A percentile compares a stretch with the other conserved stretches of the same genome.
phyloP scores from a whole-genome alignment of 1,140 invertebrate genomes.

The Lithobius niger region DNA sequence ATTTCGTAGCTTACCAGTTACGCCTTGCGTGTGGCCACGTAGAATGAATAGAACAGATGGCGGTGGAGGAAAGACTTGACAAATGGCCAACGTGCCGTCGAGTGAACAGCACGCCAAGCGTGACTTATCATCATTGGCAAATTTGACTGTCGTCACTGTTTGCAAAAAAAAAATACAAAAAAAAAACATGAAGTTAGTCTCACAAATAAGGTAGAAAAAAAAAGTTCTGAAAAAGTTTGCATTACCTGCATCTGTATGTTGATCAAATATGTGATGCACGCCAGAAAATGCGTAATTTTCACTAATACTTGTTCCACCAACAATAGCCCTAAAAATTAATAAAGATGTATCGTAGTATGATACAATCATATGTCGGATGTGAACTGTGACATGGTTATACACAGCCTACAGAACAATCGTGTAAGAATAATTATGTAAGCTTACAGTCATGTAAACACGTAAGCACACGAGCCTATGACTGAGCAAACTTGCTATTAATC shows the following conservation, averaged over 20 bases:
- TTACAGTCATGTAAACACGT: background rate
- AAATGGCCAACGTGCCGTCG: constrained; percentile 66
- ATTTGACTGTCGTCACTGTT: constrained; percentile 61
- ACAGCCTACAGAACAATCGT: background rate
- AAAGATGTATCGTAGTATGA: background rate
- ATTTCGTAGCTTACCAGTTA: constrained; percentile 48
- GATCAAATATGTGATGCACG: constrained; percentile 76
- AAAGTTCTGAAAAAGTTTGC: background rate
- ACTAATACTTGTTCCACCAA: constrained; percentile 48
- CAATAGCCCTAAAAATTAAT: constrained; percentile 33
- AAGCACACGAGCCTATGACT: background rate
- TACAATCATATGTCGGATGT: background rate
- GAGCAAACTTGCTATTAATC: background rate
- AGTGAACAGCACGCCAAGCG: constrained; percentile 64
- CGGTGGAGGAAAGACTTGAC: constrained; percentile 51
- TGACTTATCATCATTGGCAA: constrained; percentile 73
- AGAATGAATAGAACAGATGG: constrained; percentile 56
- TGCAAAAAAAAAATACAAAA: constrained; percentile 11
- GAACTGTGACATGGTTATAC: background rate
- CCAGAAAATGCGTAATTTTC: constrained; percentile 74
- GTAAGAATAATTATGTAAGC: background rate
- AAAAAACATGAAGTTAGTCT: background rate
- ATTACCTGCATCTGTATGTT: constrained; percentile 29
- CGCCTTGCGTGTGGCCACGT: constrained; percentile 56
- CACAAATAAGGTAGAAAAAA: background rate